Conservation (phyloP, 2,113 vertebrate species). For the Larimichthys crocea region DNA sequence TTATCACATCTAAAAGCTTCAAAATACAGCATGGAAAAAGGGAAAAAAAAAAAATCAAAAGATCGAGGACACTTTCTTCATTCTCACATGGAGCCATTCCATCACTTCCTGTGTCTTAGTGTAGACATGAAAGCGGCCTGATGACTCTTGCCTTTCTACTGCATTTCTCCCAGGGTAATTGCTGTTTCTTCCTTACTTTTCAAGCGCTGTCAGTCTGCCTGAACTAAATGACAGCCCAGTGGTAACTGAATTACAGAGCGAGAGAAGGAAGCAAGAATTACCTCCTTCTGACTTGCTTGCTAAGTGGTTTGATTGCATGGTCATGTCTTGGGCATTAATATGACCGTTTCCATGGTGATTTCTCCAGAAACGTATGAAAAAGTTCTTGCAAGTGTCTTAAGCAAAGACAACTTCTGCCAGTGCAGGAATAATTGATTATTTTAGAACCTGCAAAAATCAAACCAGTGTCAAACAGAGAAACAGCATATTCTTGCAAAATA, state of each 20-base stretch:
- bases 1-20: slow-evolving; percentile 47
- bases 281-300: slow-evolving; percentile 60
- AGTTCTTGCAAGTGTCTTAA: too few relatives aligned
- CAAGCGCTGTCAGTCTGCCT: slow-evolving; percentile 63
- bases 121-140: slow-evolving; percentile 57
- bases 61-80: slow-evolving; percentile 42
- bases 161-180: slow-evolving; percentile 60
- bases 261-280: slow-evolving; percentile 64
- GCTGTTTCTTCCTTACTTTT: slow-evolving; percentile 67
- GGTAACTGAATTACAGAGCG: slow-evolving; percentile 72
- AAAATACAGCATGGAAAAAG: slow-evolving; percentile 15
- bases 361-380: slow-evolving; percentile 24
- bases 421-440: neutral
- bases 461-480: neutral
- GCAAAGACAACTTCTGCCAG: slow-evolving; percentile 19
- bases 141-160: slow-evolving; percentile 56
- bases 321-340: slow-evolving; percentile 60
- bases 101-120: slow-evolving; percentile 34
- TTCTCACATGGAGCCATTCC: slow-evolving; percentile 13
- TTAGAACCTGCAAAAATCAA: neutral
- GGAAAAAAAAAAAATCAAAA: slow-evolving; percentile 17
- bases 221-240: slow-evolving; percentile 67
- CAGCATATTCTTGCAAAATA: slow-evolving; percentile 16
- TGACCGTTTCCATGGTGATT: slow-evolving; percentile 46
- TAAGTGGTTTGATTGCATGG: slow-evolving; percentile 73